Conservation (phyloP, 2,797 vertebrate genomes). For the Sebastes cheni region DNA sequence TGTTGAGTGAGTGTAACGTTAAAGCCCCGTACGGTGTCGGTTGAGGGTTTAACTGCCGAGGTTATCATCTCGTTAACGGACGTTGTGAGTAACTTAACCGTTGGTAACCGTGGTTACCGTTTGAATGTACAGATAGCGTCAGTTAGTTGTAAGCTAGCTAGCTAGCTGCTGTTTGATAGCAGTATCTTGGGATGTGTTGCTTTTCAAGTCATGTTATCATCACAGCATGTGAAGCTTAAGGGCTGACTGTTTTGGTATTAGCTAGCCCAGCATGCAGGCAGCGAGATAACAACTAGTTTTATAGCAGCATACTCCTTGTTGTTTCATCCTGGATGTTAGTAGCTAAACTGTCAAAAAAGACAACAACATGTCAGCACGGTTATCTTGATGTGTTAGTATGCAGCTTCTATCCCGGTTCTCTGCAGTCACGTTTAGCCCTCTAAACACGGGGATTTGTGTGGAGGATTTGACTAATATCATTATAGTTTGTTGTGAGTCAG, state of each 20-base stretch:
- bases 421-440: conserved; percentile 40
- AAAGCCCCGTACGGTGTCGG: not conserved
- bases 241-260: conserved; percentile 15
- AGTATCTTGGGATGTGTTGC: not conserved
- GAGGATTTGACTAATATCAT: conserved; percentile 78
- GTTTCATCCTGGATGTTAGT: not conserved
- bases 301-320: not conserved
- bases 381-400: not conserved
- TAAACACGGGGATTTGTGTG: conserved; percentile 67
- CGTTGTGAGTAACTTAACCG: conserved; percentile 44
- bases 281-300: not conserved
- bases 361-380: not conserved
- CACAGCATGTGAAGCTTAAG: not conserved
- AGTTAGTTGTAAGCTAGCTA: conserved; percentile 26
- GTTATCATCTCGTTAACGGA: conserved; percentile 31
- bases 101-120: not conserved
- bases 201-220: conserved; percentile 10
- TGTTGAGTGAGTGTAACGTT: not conserved
- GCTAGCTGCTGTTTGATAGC: conserved; percentile 25
- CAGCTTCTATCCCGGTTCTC: not conserved
- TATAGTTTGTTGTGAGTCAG: conserved; percentile 43
- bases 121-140: not conserved
- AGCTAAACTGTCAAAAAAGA: not conserved
- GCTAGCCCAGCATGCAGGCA: not conserved
- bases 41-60: conserved; percentile 11